A percentile compares a stretch with the other conserved stretches of the same genome.
Conservation (phyloP, 2,888 invertebrate species). For the Anarsia innoxiella region DNA sequence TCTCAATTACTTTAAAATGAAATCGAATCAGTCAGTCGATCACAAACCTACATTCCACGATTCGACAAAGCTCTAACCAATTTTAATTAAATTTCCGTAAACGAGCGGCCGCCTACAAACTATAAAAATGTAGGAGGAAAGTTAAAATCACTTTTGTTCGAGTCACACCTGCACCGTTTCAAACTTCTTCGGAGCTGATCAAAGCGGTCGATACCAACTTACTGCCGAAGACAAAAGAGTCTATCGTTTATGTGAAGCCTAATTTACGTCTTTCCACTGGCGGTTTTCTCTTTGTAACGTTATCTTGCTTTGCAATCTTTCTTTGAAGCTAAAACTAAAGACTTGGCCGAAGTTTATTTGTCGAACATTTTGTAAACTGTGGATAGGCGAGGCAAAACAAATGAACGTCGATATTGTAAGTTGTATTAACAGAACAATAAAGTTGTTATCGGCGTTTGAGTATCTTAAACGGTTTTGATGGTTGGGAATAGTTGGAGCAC, state of each 20-base stretch:
- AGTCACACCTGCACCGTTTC: conserved; percentile 42
- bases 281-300: conserved; percentile 16
- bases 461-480: too few relatives aligned
- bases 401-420: not conserved
- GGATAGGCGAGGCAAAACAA: not conserved
- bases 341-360: conserved; percentile 6
- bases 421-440: too few relatives aligned
- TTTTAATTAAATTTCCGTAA: not conserved
- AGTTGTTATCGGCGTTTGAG: too few relatives aligned
- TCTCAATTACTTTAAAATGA: too few relatives aligned
- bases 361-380: not conserved
- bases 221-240: conserved; percentile 27
- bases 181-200: conserved; percentile 35
- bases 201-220: conserved; percentile 37
- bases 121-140: conserved; percentile 19
- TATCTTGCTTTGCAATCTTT: conserved; percentile 13
- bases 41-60: too few relatives aligned
- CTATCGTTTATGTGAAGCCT: conserved; percentile 12
- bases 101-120: not conserved
- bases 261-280: conserved; percentile 24
- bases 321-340: conserved; percentile 13
- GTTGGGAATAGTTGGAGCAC: too few relatives aligned
- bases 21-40: too few relatives aligned
- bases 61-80: too few relatives aligned
- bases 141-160: conserved; percentile 26